Evolutionary conservation across 2,888 invertebrate genomes (phyloP), one percentile per base, ranked within the genome.

Genomic region (Latrodectus hesperus): DNA sequence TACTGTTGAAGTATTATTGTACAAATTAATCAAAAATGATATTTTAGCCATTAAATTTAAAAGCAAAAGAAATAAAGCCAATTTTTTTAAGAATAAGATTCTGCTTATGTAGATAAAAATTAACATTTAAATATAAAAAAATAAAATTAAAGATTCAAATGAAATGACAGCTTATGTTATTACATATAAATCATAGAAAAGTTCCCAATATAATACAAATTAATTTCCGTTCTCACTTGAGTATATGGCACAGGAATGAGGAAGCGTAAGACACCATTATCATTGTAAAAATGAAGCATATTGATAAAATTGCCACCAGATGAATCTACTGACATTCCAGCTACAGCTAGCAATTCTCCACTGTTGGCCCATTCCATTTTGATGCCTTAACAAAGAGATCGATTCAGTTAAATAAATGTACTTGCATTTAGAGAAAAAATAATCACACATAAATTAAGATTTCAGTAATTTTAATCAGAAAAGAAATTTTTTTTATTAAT

Each of bases 321-420:
- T 26, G 89, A 76, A 51, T 92, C 89, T 8, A 91, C 90, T 85
- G 92, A 92, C 76, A 89, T 85, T 81, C 99, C 98, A 73, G 97
- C 98, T 0, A 98, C 97, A 0, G 98, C 98, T 88, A 99, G 93
- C 81, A 98, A 93, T 92, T 98, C 97, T 55, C 97, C 95, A 1
- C 97, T 97, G 92, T 98, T 98, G 89, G 98, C 98, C 99, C 99
- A 99, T 93, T 99, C 98, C 94, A 98, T 96, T 90, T 96, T 92
- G 52, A 93, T 89, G 72, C 92, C 92, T 89, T 38, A 12, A 80
- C 22, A 80, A 38, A 38, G 38, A 38, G 38, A 38, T 38, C 1
- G 2, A 4, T 38, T 38, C 38, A 38, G 38, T 38, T 9, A 1
- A 14, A 55, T n/a, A 26, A 60, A 60, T 60, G 51, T 16, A 6